Evolutionary conservation across 2,113 vertebrate genomes (phyloP).

Genomic region (Prionailurus bengalensis): DNA sequence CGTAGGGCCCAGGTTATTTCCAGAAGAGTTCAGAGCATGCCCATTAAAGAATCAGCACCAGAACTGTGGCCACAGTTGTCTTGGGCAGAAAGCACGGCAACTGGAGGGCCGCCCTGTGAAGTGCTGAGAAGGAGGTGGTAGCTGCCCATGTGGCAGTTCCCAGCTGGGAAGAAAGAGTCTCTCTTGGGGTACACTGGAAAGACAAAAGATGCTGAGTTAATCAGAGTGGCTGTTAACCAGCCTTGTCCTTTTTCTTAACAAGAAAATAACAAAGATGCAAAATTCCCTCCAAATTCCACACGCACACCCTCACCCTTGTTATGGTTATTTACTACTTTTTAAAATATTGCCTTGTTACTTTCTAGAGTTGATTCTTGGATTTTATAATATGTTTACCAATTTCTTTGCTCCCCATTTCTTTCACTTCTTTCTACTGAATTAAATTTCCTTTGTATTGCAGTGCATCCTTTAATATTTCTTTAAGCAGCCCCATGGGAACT

Average conservation of each 20-base stretch:
- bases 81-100: neutral
- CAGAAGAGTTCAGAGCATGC: neutral
- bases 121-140: no score
- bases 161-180: neutral
- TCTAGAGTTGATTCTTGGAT: neutral
- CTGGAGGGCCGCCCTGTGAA: neutral
- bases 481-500: neutral
- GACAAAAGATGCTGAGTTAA: neutral
- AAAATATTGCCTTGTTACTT: neutral
- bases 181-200: neutral
- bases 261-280: neutral
- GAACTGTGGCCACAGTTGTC: neutral
- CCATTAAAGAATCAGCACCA: neutral
- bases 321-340: neutral
- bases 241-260: neutral
- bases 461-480: neutral
- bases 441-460: conserved; percentile 5
- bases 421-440: conserved; percentile 1
- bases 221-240: neutral
- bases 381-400: neutral
- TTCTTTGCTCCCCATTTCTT: neutral
- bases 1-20: neutral
- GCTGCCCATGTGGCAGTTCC: neutral
- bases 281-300: neutral
- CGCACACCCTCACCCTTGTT: no score